Evolutionary conservation across 2,888 invertebrate species (phyloP).

Genomic region (Monopis laevigella): DNA sequence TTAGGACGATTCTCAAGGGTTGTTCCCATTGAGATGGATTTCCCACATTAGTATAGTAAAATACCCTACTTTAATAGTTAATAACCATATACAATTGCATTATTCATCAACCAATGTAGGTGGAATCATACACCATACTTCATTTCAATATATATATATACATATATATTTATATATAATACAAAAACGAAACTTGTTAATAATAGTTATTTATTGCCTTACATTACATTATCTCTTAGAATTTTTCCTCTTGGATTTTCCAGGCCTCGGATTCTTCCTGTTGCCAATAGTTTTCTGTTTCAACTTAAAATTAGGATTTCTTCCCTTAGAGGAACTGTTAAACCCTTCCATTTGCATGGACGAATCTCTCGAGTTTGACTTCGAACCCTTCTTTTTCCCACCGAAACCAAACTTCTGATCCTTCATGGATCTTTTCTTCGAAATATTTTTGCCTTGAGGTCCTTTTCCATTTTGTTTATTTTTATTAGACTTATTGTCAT

Average conservation of each 20-base stretch:
- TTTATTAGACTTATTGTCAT: slow-evolving; percentile 66
- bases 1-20: too few relatives aligned
- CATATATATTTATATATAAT: too few relatives aligned
- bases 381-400: slow-evolving; percentile 91
- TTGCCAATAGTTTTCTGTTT: slow-evolving; percentile 36
- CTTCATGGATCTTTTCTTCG: slow-evolving; percentile 70
- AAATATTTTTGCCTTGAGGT: slow-evolving; percentile 36
- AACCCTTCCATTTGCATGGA: slow-evolving; percentile 27
- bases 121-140: too few relatives aligned
- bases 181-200: too few relatives aligned
- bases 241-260: slow-evolving; percentile 48
- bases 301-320: slow-evolving; percentile 42
- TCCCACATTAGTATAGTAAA: too few relatives aligned
- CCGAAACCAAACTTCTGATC: slow-evolving; percentile 94
- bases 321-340: slow-evolving; percentile 1
- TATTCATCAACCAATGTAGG: too few relatives aligned
- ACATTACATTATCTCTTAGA: too few relatives aligned
- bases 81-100: too few relatives aligned
- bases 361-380: slow-evolving; percentile 87
- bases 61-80: too few relatives aligned
- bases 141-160: too few relatives aligned
- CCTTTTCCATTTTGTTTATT: slow-evolving; percentile 30
- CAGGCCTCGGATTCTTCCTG: slow-evolving; percentile 48
- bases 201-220: too few relatives aligned
- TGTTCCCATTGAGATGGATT: too few relatives aligned